Conservation (phyloP, 2,113 vertebrate species). For the Rutilus rutilus region DNA sequence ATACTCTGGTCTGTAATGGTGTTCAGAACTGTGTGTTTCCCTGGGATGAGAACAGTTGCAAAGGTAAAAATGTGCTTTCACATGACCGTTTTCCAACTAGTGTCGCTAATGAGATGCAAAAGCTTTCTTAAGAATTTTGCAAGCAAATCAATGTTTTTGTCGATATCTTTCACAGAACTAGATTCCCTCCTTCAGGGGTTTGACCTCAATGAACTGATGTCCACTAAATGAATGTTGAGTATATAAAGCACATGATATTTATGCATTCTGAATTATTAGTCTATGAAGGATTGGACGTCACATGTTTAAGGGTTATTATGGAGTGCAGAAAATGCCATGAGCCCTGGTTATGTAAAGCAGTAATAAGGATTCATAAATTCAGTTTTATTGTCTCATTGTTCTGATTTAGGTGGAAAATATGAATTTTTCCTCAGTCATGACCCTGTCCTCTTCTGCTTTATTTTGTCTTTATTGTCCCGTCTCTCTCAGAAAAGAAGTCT, state of each 20-base stretch:
- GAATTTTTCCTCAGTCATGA: background rate
- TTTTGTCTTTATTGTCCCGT: conserved; percentile 8
- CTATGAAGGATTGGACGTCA: background rate
- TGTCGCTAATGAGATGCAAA: background rate
- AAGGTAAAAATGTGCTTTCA: conserved; percentile 76
- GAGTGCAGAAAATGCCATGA: background rate
- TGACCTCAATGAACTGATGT: background rate
- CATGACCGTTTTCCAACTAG: background rate
- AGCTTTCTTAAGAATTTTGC: background rate
- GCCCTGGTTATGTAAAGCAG: background rate
- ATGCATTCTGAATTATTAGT: background rate
- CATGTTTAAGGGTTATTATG: background rate
- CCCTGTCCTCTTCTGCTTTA: background rate
- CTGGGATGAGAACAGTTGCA: conserved; percentile 96
- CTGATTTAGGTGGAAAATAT: background rate
- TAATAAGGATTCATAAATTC: background rate
- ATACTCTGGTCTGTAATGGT: conserved; percentile 93
- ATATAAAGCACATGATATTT: background rate
- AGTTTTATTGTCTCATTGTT: conserved; percentile 4
- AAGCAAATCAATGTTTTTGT: background rate
- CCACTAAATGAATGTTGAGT: background rate
- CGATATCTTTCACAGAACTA: background rate
- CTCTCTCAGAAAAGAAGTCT: conserved; percentile 84
- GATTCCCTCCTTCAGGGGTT: background rate
- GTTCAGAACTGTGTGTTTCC: conserved; percentile 97